Base-by-base conservation (phyloP, 2,113 vertebrate species). In the Ancistrus triradiatus region DNA sequence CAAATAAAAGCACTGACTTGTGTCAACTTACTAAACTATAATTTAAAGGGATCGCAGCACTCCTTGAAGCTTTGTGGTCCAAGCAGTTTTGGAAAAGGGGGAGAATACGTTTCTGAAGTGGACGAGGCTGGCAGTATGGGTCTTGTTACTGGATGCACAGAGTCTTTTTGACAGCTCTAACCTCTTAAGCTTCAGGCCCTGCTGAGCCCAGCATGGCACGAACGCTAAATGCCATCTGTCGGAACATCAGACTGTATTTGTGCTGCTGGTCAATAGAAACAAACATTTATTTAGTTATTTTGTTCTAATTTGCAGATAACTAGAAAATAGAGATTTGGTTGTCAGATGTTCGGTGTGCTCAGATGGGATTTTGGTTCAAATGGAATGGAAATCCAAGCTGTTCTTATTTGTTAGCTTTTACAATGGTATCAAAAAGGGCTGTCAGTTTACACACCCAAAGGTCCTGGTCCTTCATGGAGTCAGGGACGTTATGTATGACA, bases 131-230 rank as follows among this genome's bases (percentile, higher is more conserved):
- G 88, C 90, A 85, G 85, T 77, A 86, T 84, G 77, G 86, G 93
- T 89, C 93, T 94, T 90, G 90, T 93, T 93, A 93, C 84, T 91
- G 87, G 91, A 90, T 90, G 92, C 93, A 90, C 91, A 94, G 90
- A 97, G 90, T 91, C 91, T 90, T 93, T 94, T 89, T 94, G 93
- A 96, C 93, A 95, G 91, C 89, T 87, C 90, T 91, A 94, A 94
- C 94, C 93, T 93, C 91, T 90, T 91, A 94, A 95, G 92, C 92
- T 88, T 90, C 81, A 81, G 88, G 89, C 87, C 94, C 93, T 88
- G 93, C 94, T 94, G 95, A 88, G 94, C 92, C 84, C 92, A 85
- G 94, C 92, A 80, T 91, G 95, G 89, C 87, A 84, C 90, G 87
- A 86, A 86, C 81, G 82, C 91, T 93, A 92, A 91, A 89, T 90